Base-by-base conservation (phyloP, 2,888 invertebrate species). In the Drosophila yooni region DNA sequence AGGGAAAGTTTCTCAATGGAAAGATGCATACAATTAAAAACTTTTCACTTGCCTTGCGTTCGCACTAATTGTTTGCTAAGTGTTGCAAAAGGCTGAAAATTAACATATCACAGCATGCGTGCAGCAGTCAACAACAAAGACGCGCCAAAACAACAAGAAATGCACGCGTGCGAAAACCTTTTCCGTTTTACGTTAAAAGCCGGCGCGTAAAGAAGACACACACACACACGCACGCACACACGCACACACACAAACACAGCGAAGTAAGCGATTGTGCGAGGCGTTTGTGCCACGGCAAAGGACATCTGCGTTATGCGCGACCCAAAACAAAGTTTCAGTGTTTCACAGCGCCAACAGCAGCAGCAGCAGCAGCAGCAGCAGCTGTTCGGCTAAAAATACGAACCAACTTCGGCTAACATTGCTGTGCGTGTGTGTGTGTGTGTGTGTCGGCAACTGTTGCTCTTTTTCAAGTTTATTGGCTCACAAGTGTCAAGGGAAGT, bases 391-490 rank as follows among this genome's bases (percentile, higher is more conserved):
- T 15, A 3, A 18, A n/a, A 21, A 46, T 13, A 34, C 34, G 70
- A 61, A 54, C 34, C 46, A 53, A 25, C 53, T 38, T 83, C 83
- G 85, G 88, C 71, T 69, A 48, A 64, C 27, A 21, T 11, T 46
- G 4, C 8, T 61, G 31, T 56, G 25, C n/a, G 4, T 43, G 25
- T 43, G 31, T 38, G 18, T 50, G 71, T 46, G 62, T 51, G 65
- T 65, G 60, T 72, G 65, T 62, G 48, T 79, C 81, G 83, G 90
- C 91, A 91, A 91, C 91, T 91, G 91, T 91, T 91, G 91, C 91
- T 91, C 91, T 88, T 91, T 91, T 86, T 86, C 86, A 86, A 91
- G 90, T 91, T 90, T 88, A 89, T 86, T 89, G 90, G 87, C 89
- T 91, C 89, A 80, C 83, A 84, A 87, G 89, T 87, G 89, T 83